Conservation (phyloP, 2,888 invertebrate genomes). For the Troilus luridus region DNA sequence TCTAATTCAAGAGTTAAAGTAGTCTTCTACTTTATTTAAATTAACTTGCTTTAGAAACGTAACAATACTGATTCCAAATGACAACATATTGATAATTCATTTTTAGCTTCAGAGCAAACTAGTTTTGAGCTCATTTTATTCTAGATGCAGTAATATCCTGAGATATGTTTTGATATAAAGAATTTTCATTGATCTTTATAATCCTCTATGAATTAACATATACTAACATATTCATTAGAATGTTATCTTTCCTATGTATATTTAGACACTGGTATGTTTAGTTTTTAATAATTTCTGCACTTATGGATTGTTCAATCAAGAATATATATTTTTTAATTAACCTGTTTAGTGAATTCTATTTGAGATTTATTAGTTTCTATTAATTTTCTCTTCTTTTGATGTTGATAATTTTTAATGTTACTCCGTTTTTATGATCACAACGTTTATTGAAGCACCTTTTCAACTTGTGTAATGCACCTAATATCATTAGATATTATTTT, state of each 20-base stretch:
- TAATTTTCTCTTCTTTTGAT: not conserved
- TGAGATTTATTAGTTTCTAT: not conserved
- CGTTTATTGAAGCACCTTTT: not conserved
- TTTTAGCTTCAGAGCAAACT: not conserved
- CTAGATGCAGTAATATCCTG: not conserved
- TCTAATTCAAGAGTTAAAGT: not conserved
- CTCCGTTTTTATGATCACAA: not conserved
- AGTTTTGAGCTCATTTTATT: not conserved
- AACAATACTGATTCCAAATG: not conserved
- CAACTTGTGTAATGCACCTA: not conserved
- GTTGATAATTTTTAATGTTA: not conserved
- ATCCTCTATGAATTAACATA: not conserved
- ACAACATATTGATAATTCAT: not conserved
- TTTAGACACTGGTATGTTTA: not conserved
- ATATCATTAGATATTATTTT: not conserved
- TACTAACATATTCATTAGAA: not conserved
- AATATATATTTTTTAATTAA: not conserved
- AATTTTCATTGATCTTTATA: too few species aligned
- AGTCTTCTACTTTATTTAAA: not conserved
- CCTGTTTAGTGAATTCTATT: not conserved
- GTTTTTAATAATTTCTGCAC: not conserved
- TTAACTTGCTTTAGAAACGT: not conserved
- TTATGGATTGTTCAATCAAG: not conserved
- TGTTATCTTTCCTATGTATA: too few species aligned
- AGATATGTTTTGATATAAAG: too few species aligned